Base-by-base conservation (phyloP, 2,888 invertebrate genomes). In the Parapristionchus giblindavisi region DNA sequence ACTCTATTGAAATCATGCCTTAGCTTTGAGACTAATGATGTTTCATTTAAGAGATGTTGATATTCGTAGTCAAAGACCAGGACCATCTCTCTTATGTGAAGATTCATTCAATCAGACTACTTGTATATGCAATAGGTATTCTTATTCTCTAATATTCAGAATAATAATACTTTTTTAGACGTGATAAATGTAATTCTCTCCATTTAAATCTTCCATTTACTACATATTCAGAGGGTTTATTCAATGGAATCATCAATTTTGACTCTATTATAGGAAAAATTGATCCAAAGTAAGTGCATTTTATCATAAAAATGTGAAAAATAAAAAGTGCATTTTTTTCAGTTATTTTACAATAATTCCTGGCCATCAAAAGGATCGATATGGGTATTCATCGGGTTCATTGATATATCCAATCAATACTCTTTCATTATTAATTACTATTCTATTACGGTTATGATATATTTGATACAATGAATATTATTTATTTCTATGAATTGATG, bases 31-130 rank as follows among this genome's bases (percentile, higher is more conserved):
- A n/a, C 14, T 54, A 61, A 36, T 68, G 29, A 48, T n/a, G 32
- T 43, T 48, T 3, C n/a, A 29, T 43, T 51, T 52, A n/a, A 56
- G 58, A 27, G 58, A 58, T 56, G 80, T 40, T 56, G 75, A 83
- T 66, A 75, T 81, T 2, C 75, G 81, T 56, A 77, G 78, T 78
- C 48, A 78, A n/a, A 77, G 83, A 58, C 77, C 82, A 3, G 83
- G 83, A 11, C 81, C 83, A 3, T 75, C 78, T 27, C 76, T 84
- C 21, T 76, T 84, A 11, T 84, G 83, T 60, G 83, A 84, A 61
- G 83, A 84, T 76, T 79, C 81, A 11, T 82, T 81, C 76, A 84
- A 84, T 61, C 81, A 84, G 58, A 84, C 83, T 17, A 84, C 83
- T 40, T 84, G 83, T 68, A 78, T 84, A 43, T 84, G 83, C 56